phyloP scores from a whole-genome alignment of 2,888 invertebrate species.

The Crossocerus cetratus region DNA sequence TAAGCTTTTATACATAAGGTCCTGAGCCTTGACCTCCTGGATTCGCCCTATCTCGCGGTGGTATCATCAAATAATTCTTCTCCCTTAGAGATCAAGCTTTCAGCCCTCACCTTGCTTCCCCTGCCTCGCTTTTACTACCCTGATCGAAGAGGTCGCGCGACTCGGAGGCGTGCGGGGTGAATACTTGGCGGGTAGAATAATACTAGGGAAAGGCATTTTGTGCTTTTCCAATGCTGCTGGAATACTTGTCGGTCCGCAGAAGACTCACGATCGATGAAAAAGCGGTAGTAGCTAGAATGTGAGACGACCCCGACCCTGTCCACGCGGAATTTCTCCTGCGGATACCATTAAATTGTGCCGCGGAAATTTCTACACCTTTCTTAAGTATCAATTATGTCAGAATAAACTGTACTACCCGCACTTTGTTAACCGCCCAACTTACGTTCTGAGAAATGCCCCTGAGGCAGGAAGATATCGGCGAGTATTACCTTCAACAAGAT shows the following conservation, averaged over 20 bases:
- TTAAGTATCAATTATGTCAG: conserved; percentile 5
- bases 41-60: neutral
- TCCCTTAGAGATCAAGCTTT: neutral
- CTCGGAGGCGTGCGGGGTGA: conserved; percentile 32
- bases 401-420: neutral
- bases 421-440: neutral
- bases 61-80: neutral
- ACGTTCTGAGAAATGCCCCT: neutral
- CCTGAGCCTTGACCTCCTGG: too few species aligned
- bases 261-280: neutral
- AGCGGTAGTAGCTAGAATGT: neutral
- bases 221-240: conserved; percentile 4
- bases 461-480: neutral
- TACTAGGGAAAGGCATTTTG: conserved; percentile 23
- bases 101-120: neutral
- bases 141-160: conserved; percentile 4
- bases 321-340: neutral
- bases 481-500: neutral
- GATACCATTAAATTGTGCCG: conserved; percentile 3
- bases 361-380: neutral
- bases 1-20: too few species aligned
- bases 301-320: neutral
- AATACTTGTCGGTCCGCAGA: conserved; percentile 8
- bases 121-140: neutral
- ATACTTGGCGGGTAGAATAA: conserved; percentile 30